Evolutionary conservation across 2,113 vertebrate species (phyloP).

Genomic region (Gila orcuttii): DNA sequence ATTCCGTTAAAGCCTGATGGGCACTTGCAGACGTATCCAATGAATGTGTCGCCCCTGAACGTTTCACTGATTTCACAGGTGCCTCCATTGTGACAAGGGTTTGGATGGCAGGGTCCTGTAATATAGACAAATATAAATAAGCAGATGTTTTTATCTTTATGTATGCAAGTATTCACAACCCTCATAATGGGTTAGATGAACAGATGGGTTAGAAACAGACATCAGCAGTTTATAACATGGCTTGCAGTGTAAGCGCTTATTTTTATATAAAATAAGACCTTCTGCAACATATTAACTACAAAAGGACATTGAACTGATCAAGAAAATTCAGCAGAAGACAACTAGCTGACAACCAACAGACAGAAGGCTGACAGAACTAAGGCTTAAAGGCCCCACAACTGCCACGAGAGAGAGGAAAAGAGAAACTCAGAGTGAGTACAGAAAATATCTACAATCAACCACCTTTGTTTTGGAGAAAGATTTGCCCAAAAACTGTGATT

Average conservation of each 20-base stretch:
- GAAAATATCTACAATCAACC: too few species aligned
- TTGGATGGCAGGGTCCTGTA: slow-evolving; percentile 92
- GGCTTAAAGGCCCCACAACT: too few species aligned
- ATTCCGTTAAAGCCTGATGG: slow-evolving; percentile 90
- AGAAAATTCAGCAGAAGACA: too few species aligned
- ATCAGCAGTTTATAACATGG: background rate
- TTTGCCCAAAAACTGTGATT: too few species aligned
- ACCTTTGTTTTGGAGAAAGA: too few species aligned
- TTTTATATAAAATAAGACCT: too few species aligned
- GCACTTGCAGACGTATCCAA: slow-evolving; percentile 96
- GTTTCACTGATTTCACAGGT: slow-evolving; percentile 95
- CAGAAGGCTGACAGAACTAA: too few species aligned
- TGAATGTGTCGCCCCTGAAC: slow-evolving; percentile 94
- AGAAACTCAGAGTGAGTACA: too few species aligned
- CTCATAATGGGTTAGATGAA: background rate
- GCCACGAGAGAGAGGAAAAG: too few species aligned
- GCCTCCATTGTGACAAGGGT: slow-evolving; percentile 97
- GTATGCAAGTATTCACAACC: background rate
- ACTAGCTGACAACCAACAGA: too few species aligned
- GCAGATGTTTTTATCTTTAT: background rate
- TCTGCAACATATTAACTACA: too few species aligned
- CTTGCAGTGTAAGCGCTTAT: background rate
- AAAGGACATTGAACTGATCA: too few species aligned
- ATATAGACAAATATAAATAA: slow-evolving; percentile 7
- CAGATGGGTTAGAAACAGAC: slow-evolving; percentile 13